These are phyloP conservation scores for Leptodactylus fallax DNA, from an alignment of 2,797 vertebrate genomes.

Conservation along the genomic window DNA sequence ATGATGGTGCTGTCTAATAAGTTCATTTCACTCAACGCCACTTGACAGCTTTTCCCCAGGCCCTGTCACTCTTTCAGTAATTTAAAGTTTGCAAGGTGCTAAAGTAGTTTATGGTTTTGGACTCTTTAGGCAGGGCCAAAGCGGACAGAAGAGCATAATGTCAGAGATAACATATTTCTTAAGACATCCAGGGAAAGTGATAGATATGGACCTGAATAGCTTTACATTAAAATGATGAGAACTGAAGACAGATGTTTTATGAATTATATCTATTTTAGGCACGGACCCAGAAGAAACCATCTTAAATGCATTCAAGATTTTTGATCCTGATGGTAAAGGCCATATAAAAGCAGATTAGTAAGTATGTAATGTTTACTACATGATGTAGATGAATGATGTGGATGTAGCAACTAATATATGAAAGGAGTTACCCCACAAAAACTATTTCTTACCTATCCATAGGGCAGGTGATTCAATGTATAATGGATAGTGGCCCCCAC, in stretches of 20 bases:
- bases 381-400: conserved; percentile 30
- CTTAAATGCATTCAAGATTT: conserved; percentile 90
- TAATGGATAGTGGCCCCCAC: no score
- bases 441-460: not conserved
- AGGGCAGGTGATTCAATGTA: no score
- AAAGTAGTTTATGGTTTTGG: conserved; percentile 43
- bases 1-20: conserved; percentile 49
- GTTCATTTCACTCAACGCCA: conserved; percentile 30
- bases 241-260: conserved; percentile 54
- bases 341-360: conserved; percentile 89
- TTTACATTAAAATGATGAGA: conserved; percentile 38
- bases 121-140: not conserved
- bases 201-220: conserved; percentile 40
- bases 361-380: conserved; percentile 70
- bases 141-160: not conserved
- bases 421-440: no score
- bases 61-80: conserved; percentile 40
- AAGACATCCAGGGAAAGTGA: conserved; percentile 29
- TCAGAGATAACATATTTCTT: conserved; percentile 21
- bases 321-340: conserved; percentile 87
- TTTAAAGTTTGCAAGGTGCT: conserved; percentile 50
- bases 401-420: no score
- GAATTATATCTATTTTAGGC: conserved; percentile 74
- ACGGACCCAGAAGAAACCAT: conserved; percentile 91
- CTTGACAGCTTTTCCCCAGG: conserved; percentile 44